Conservation (phyloP, 2,113 vertebrate species). For the rabbit (Oryctolagus cuniculus) region mOryCun1.1 NC_091436.1:78179001-78179500, state of each 20-base stretch:
- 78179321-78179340: not conserved
- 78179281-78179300: not conserved
- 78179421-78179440: not conserved
- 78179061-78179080: not conserved
- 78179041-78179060: not conserved
- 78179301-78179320: not conserved
- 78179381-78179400: not conserved
- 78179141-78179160: not conserved
- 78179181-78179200: not conserved
- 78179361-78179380: not conserved
- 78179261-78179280: not conserved
- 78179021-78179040: not conserved
- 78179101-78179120: not conserved
- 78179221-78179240: not conserved
- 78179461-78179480: not conserved
- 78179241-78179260: not conserved
- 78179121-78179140: not conserved
- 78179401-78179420: not conserved
- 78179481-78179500: not conserved
- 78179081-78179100: not conserved
- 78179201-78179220: conserved; percentile 30
- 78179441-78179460: not conserved
- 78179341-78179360: not conserved
- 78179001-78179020: not conserved
- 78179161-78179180: not conserved